Conservation (phyloP, 1,140 invertebrate species). For the Matsumurasca onukii region DNA sequence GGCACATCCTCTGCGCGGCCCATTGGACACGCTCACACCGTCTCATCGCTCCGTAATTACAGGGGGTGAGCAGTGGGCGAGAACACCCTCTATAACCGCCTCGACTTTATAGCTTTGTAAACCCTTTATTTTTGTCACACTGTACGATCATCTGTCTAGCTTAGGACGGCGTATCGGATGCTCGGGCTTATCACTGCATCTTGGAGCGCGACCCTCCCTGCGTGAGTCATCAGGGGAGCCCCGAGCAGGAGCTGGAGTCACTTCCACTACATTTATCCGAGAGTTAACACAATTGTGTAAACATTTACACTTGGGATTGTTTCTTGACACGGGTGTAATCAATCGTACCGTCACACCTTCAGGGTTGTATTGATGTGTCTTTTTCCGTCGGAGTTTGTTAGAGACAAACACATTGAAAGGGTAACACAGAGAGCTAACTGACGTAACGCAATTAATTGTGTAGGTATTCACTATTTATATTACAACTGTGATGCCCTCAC, state of each 20-base stretch:
- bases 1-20: not conserved
- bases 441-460: no score
- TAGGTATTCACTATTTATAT: no score
- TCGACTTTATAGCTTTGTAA: not conserved
- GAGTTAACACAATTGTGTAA: not conserved
- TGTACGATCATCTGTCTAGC: not conserved
- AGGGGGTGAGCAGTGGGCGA: not conserved
- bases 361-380: no score
- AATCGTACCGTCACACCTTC: no score
- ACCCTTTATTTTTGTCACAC: conserved; percentile 1
- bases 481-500: no score
- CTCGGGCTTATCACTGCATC: not conserved
- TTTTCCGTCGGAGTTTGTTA: no score
- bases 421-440: no score
- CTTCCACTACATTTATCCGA: not conserved
- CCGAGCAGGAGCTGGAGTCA: not conserved
- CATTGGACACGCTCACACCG: not conserved
- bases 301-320: not conserved
- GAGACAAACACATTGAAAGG: no score
- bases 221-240: not conserved
- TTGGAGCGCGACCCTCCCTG: not conserved
- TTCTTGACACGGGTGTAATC: not conserved
- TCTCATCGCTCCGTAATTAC: not conserved
- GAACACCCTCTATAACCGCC: not conserved
- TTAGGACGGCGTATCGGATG: not conserved